Evolutionary conservation across 2,888 invertebrate species (phyloP).

Genomic region (Cremastobaeus sp.): DNA sequence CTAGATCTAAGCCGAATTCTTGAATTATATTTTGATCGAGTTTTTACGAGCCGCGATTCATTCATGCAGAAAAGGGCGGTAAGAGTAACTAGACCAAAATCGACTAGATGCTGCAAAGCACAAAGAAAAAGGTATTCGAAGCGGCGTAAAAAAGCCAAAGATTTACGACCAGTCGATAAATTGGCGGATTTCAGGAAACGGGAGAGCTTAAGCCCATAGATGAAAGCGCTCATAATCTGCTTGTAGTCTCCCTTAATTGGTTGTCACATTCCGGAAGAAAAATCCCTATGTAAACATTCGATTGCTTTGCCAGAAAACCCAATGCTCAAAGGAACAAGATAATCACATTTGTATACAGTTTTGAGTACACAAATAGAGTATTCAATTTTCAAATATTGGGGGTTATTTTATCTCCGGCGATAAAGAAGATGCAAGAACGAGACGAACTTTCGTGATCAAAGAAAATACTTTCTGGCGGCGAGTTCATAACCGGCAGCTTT

Average conservation of each 20-base stretch:
- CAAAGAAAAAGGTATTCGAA: too few relatives aligned
- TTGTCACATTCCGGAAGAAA: slow-evolving; percentile 18
- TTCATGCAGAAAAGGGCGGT: too few relatives aligned
- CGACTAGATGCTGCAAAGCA: too few relatives aligned
- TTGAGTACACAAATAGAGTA: slow-evolving; percentile 8
- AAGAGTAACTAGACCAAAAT: too few relatives aligned
- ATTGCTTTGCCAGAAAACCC: slow-evolving; percentile 4
- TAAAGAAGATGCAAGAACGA: slow-evolving; percentile 14
- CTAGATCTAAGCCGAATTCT: too few relatives aligned
- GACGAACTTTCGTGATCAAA: background rate
- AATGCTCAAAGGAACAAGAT: slow-evolving; percentile 24
- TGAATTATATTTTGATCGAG: too few relatives aligned
- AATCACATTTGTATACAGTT: slow-evolving; percentile 28
- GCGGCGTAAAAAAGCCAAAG: too few relatives aligned
- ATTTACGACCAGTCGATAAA: slow-evolving; percentile 10
- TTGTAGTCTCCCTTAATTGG: slow-evolving; percentile 13
- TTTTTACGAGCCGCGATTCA: too few relatives aligned
- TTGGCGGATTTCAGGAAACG: background rate
- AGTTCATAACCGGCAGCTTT: slow-evolving; percentile 2
- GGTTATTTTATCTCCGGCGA: slow-evolving; percentile 4
- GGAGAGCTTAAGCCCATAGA: background rate
- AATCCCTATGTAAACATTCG: slow-evolving; percentile 11
- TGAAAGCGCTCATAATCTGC: background rate
- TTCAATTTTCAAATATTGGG: slow-evolving; percentile 28
- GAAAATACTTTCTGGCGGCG: background rate